Evolutionary conservation across 1,140 invertebrate species (phyloP), one percentile per base, ranked within the genome.

Genomic region (Vanessa atalanta): DNA sequence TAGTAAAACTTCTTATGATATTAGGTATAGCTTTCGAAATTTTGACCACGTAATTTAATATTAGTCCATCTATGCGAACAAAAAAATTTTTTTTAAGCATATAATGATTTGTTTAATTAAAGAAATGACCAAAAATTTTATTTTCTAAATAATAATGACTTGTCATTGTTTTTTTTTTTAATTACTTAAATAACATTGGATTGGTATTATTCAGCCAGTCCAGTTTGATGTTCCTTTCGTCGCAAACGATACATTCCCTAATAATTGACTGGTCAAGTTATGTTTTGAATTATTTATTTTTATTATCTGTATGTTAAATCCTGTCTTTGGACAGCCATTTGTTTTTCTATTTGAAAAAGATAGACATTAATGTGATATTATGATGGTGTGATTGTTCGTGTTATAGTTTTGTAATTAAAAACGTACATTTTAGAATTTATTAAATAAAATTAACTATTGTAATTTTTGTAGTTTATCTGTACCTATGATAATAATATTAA

Each of bases 311-410:
- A 69, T 69, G 47, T n/a, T 69, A 14, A 43, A 37, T 12, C n/a
- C 53, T 55, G 50, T 60, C 31, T 69, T 43, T 43, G 66, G 50
- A n/a, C 65, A 67, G 51, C 31, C 65, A 55, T 69, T 69, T 68
- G 51, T 68, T 68, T 68, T 57, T 69, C 66, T 69, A 69, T 69
- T 60, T 57, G 31, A 1, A 57, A 69, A 43, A 43, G 15, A 47
- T 69, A 69, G 53, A 69, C 53, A 23, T 55, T 51, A 68, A 68
- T 68, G 65, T 68, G 65, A 68, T 68, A 68, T 60, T 53, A 53
- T 53, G n/a, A 66, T n/a, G 64, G 65, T 51, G 65, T 66, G 65
- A 66, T 66, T 68, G 50, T 68, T 68, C 55, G 31, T 68, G 26
- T 68, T 55, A 51, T 68, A 43, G 53, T 16, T n/a, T 68, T 55